A percentile compares a stretch with the other conserved stretches of the same genome.
These are phyloP conservation scores for Takifugu flavidus DNA, from an alignment of 2,113 vertebrate species.

Conservation along the genomic window DNA sequence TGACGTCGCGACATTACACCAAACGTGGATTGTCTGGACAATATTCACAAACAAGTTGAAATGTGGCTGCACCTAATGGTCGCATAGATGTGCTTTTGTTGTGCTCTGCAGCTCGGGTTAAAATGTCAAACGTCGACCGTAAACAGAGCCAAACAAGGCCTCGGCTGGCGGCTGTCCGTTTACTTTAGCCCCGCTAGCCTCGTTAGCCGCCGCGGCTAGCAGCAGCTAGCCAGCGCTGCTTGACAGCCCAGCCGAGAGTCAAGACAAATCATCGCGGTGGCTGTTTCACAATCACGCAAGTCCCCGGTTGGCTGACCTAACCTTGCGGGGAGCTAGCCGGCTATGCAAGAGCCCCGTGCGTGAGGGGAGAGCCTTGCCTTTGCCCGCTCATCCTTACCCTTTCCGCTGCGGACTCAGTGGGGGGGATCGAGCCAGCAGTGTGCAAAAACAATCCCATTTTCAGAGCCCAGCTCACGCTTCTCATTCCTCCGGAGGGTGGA, in stretches of 20 bases:
- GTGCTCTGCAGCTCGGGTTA: conserved; percentile 4
- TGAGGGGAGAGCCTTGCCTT: conserved; percentile 18
- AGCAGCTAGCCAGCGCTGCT: background rate
- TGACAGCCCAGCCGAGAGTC: conserved; percentile 4
- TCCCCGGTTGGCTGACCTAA: conserved; percentile 6
- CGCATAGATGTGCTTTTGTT: conserved; percentile 8
- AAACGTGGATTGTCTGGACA: too few relatives aligned
- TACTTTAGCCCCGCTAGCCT: conserved; percentile 6
- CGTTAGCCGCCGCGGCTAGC: conserved; percentile 39
- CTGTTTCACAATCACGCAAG: background rate
- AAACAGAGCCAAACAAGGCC: conserved; percentile 42
- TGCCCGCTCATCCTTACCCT: conserved; percentile 65
- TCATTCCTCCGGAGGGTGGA: conserved; percentile 54
- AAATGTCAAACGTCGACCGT: conserved; percentile 48
- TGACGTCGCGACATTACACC: too few relatives aligned
- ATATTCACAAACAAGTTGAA: background rate
- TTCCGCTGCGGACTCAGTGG: conserved; percentile 62
- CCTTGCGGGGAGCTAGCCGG: background rate
- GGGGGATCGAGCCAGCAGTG: conserved; percentile 61
- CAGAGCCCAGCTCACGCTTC: conserved; percentile 42
- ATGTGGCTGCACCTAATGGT: background rate
- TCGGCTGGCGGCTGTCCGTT: background rate
- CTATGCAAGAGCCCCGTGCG: conserved; percentile 11
- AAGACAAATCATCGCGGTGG: accelerated
- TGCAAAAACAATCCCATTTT: conserved; percentile 77